Base-by-base conservation (phyloP, 2,888 invertebrate genomes). In the Ischnus inquisitorius region DNA sequence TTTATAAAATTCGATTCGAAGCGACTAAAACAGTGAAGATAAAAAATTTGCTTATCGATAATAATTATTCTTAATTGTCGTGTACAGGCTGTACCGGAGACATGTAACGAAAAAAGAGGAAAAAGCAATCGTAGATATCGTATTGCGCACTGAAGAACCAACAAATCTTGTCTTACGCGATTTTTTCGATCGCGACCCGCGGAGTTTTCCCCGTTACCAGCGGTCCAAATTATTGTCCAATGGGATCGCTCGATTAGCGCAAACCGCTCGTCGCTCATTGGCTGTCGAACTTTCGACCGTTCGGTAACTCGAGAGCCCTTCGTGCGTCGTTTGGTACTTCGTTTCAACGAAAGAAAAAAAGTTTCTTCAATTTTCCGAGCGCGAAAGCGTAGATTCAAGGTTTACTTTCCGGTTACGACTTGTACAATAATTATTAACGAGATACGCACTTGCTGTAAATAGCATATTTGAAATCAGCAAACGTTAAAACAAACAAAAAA, bases 361-460 rank as follows among this genome's bases (percentile, higher is more conserved):
- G 12, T 54, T 54, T 54, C 19, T 54, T 54, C 54, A 3, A 19
- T 54, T 67, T 75, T 64, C 12, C 8, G 34, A 54, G 54, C 2
- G 22, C 3, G 3, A 3, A 65, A 76, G 51, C 25, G n/a, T 10
- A 51, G 51, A 10, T 54, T 54, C 22, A 22, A 54, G 10, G 54
- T 54, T 54, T 22, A 16, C 54, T 54, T 16, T 54, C 22, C 19
- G 54, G 19, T 19, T 54, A 10, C 12, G 10, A 16, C 54, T 54
- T 54, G 54, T 16, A 16, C 54, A 22, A 19, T 54, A 54, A 34
- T 51, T 19, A 34, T 51, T 16, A 69, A 69, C 54, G 54, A 69
- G 28, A 48, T 16, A 48, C 14, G 48, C 68, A 34, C 43, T 71
- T 64, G 62, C 69, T 83, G 83, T 83, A 80, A 76, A 83, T 83